Evolutionary conservation across 1,140 invertebrate species (phyloP).

Genomic region (Pogonognathellus flavescens): DNA sequence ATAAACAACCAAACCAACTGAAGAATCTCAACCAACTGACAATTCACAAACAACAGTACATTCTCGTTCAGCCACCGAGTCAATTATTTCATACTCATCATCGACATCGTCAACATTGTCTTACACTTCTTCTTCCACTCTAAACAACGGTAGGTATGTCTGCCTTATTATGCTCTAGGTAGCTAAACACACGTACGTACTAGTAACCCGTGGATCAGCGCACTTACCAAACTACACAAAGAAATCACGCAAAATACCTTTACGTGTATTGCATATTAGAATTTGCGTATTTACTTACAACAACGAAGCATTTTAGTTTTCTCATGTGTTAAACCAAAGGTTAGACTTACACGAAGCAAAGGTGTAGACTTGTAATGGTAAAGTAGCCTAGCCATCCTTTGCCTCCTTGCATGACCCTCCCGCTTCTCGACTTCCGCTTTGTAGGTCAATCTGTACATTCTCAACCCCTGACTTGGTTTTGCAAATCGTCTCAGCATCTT

Average conservation of each 20-base stretch:
- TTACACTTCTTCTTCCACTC: neutral
- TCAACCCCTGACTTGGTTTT: neutral
- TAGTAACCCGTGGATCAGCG: too few species aligned
- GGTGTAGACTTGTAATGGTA: too few species aligned
- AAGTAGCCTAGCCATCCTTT: neutral
- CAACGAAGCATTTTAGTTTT: too few species aligned
- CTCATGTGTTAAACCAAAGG: too few species aligned
- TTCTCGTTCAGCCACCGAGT: neutral
- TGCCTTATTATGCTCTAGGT: too few species aligned
- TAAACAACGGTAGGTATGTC: neutral
- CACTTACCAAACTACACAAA: too few species aligned
- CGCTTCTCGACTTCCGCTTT: constrained; percentile 58
- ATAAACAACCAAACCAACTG: constrained; percentile 29
- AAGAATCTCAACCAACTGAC: constrained; percentile 56
- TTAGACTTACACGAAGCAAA: too few species aligned
- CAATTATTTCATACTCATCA: neutral
- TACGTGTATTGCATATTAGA: neutral
- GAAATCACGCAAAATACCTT: constrained; percentile 11
- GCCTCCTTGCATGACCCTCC: constrained; percentile 49
- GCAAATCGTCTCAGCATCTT: neutral
- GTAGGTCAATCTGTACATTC: constrained; percentile 52
- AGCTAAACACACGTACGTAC: neutral
- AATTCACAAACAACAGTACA: constrained; percentile 12
- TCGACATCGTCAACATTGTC: neutral
- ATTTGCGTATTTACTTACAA: too few species aligned